Evolutionary conservation across 2,797 vertebrate species (phyloP), one percentile per base, ranked within the genome.

Genomic region (Acanthurus lineatus): DNA sequence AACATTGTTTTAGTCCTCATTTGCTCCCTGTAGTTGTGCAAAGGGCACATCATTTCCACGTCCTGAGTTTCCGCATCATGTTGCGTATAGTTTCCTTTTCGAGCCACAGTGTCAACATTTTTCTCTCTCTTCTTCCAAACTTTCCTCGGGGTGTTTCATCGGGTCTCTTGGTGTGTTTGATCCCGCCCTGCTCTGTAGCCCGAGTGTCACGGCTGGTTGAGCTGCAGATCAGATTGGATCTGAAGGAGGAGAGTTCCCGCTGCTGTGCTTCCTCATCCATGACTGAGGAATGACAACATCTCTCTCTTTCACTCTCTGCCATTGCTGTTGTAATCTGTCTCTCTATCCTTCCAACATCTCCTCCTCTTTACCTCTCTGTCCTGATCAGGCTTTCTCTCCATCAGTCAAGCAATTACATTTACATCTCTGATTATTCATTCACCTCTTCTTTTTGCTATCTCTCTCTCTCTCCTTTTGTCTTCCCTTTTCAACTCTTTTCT

Each of bases 201-300:
- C 5, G 40, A 6, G 68, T 62, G 66, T 77, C 79, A 83, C n/a
- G 71, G 60, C 69, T 71, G 76, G 77, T 64, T 76, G 81, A 77
- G 77, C 83, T 28, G 59, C 72, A 81, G 82, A 86, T 83, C 79
- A 45, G 79, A 86, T 79, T 8, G 72, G 69, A 84, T 64, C 45
- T 10, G 74, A 86, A 67, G 67, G 76, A 74, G 58, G 83, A 69
- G 83, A 63, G 64, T 71, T 83, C 48, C 51, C 40, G 54, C 78
- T 54, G 58, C 73, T 77, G 74, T 69, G 73, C 52, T 63, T 79
- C 78, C 51, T 89, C 84, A 72, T 66, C 77, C 85, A 32, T 79
- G 81, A 73, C 69, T 3, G 69, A 65, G 73, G 40, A 85, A 88
- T 63, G 84, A 83, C 82, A 89, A 70, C 68, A 76, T 77, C 59